These are phyloP conservation scores for Lutraria rhynchaena DNA, from an alignment of 1,140 invertebrate genomes.

Conservation along the genomic window DNA sequence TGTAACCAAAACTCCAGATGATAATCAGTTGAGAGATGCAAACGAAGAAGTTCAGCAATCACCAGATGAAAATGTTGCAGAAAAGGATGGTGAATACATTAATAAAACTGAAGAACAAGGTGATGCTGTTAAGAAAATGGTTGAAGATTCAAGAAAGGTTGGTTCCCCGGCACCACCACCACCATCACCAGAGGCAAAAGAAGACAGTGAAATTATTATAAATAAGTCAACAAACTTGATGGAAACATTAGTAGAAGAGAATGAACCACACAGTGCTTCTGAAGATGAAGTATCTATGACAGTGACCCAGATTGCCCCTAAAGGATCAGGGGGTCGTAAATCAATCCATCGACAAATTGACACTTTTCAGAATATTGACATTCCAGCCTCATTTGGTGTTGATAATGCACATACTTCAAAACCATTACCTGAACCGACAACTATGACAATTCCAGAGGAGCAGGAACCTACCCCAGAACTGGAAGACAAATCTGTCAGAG, in stretches of 20 bases:
- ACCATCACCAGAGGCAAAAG: slow-evolving; percentile 72
- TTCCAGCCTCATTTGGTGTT: slow-evolving; percentile 57
- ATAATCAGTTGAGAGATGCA: slow-evolving; percentile 8
- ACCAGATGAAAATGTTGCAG: slow-evolving; percentile 13
- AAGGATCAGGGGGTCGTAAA: neutral
- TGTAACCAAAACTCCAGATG: neutral
- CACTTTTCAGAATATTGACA: slow-evolving; percentile 70
- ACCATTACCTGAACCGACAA: slow-evolving; percentile 23
- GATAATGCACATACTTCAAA: neutral
- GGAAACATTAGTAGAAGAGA: slow-evolving; percentile 69
- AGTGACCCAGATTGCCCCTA: slow-evolving; percentile 44
- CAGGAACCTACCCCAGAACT: slow-evolving; percentile 2
- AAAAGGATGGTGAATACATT: slow-evolving; percentile 23
- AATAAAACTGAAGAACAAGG: slow-evolving; percentile 38
- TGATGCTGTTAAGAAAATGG: slow-evolving; percentile 33
- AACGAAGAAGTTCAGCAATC: neutral
- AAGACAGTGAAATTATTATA: slow-evolving; percentile 58
- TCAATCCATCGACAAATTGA: slow-evolving; percentile 58
- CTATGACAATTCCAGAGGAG: slow-evolving; percentile 26
- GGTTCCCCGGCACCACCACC: slow-evolving; percentile 73
- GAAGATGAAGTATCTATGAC: slow-evolving; percentile 40
- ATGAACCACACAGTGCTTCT: slow-evolving; percentile 1
- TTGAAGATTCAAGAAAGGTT: slow-evolving; percentile 60
- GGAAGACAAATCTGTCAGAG: slow-evolving; percentile 25
- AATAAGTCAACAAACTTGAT: slow-evolving; percentile 50